A percentile compares a stretch with the other conserved stretches of the same genome.
These are phyloP conservation scores for Vulpes vulpes DNA, from an alignment of 2,113 vertebrate genomes.

Conservation along the genomic window DNA sequence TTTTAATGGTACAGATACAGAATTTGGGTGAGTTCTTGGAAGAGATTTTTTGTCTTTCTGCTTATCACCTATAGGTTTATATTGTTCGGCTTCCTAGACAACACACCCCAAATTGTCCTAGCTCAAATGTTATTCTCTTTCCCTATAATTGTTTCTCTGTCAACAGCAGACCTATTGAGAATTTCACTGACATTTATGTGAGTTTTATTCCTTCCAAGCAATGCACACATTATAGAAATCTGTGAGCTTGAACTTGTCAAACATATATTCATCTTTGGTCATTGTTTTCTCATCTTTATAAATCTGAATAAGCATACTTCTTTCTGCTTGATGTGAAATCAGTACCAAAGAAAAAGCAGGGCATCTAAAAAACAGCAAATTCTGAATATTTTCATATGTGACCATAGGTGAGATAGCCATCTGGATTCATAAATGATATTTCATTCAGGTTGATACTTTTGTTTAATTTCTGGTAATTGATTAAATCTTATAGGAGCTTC, in stretches of 20 bases:
- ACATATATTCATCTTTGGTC: not conserved
- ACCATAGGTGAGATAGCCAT: not conserved
- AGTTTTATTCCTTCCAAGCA: not conserved
- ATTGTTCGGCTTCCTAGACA: not conserved
- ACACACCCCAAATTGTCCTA: not conserved
- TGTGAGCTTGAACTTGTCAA: not conserved
- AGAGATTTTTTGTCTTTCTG: not conserved
- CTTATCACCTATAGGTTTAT: not conserved
- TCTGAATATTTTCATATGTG: not conserved
- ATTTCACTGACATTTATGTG: not conserved
- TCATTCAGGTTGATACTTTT: not conserved
- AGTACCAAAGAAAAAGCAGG: not conserved
- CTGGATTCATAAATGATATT: not conserved
- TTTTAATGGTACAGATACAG: not conserved
- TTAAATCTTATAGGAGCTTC: not conserved
- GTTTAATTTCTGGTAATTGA: not conserved
- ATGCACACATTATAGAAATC: not conserved
- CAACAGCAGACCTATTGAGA: not conserved
- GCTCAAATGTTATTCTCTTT: not conserved
- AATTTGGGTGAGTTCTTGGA: not conserved
- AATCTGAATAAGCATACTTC: not conserved
- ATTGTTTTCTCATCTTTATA: conserved; percentile 12
- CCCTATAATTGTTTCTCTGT: not conserved
- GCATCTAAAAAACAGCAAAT: not conserved
- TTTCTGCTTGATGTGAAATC: not conserved